These are phyloP conservation scores for Eurytoma californica DNA, from an alignment of 2,888 invertebrate genomes.

Conservation along the genomic window DNA sequence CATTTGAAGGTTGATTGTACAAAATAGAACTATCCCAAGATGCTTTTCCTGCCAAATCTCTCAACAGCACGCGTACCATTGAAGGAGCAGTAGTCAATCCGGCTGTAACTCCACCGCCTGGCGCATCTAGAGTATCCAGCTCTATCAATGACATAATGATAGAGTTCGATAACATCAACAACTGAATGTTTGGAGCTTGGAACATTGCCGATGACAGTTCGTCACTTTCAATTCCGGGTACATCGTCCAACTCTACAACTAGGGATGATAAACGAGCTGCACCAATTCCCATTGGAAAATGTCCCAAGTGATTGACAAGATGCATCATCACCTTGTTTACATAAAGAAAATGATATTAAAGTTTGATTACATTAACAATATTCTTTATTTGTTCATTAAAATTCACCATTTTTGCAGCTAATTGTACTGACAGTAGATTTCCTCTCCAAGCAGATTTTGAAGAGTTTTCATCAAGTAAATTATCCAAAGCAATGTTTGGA, in stretches of 20 bases:
- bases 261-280: constrained; percentile 92
- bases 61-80: constrained; percentile 86
- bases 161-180: constrained; percentile 89
- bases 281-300: constrained; percentile 94
- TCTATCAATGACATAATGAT: constrained; percentile 93
- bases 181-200: constrained; percentile 87
- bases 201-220: constrained; percentile 89
- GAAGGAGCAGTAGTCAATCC: constrained; percentile 72
- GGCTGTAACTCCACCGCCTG: constrained; percentile 84
- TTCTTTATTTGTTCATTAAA: neutral
- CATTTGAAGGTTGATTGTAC: constrained; percentile 82
- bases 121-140: constrained; percentile 88
- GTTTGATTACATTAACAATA: neutral
- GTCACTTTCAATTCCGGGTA: constrained; percentile 83
- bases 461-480: constrained; percentile 77
- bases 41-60: constrained; percentile 95
- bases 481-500: constrained; percentile 83
- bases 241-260: constrained; percentile 95
- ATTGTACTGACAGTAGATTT: constrained; percentile 76
- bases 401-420: constrained; percentile 79
- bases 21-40: constrained; percentile 97
- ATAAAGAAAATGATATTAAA: neutral
- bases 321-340: constrained; percentile 84
- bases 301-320: constrained; percentile 93
- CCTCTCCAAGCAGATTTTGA: constrained; percentile 69